Evolutionary conservation across 1,140 invertebrate species (phyloP), one percentile per base, ranked within the genome.

Genomic region (Maconellicoccus hirsutus): DNA sequence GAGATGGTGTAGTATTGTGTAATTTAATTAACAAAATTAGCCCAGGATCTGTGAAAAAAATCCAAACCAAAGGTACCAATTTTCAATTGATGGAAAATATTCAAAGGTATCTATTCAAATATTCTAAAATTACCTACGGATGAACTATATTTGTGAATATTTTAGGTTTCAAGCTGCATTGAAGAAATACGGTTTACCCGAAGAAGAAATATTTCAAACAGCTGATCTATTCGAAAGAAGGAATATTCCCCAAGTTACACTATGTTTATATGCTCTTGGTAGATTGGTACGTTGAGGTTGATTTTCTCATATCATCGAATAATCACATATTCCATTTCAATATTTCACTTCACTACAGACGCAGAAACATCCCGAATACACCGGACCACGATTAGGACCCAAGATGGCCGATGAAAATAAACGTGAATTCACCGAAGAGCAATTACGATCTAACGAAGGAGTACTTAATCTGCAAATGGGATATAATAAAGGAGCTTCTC

Each of bases 41-140:
- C 0, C 95, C 96, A 0, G 93, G 91, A n/a, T 92, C 90, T 1
- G 90, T 98, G 0, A 96, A 94, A 79, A 98, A 98, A 80, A 98
- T 98, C 73, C 94, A 98, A 80, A 86, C 89, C 59, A 93, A 90
- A 76, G 96, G 96, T 75, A 95, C 94, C 25, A 96, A 96, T 75
- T 99, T 99, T 81, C 95, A 97, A 76, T 84, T 98, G 74, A 98
- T 98, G 95, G 95, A 99, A 81, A 99, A 99, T 79, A 91, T 98
- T 76, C 92, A 96, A 79, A 87, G 91, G 86, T 85, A 77, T 33
- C 21, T 26, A 66, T 42, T 42, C 39, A 42, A 42, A 42, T n/a
- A n/a, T n/a, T n/a, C n/a, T n/a, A n/a, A n/a, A n/a, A n/a, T n/a
- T n/a, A n/a, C n/a, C n/a, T n/a, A n/a, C 33, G n/a, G 6, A 22